Base-by-base conservation (phyloP, 1,140 invertebrate genomes). In the Drosophila albomicans region DNA sequence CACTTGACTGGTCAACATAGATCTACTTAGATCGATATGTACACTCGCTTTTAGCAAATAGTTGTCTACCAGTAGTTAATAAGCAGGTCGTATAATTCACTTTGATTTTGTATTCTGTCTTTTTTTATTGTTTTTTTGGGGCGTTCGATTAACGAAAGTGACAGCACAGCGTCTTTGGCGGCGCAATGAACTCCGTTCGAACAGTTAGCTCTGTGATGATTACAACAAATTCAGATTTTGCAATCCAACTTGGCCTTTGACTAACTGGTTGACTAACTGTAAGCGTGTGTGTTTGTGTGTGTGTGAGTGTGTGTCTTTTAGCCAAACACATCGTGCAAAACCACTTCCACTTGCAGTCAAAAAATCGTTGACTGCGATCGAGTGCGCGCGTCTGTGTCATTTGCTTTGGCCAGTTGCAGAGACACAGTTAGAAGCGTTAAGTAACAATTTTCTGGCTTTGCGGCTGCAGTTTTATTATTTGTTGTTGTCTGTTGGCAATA, bases 351-450 rank as follows among this genome's bases (percentile, higher is more conserved):
- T 75, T 75, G 73, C 67, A 75, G 73, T 61, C 52, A 32, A 32
- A 25, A 48, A 74, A 67, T 68, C 64, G 45, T 41, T 49, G 30
- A 41, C 62, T 52, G 78, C 35, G 35, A 38, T 38, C 35, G 35
- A 38, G 35, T 38, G 35, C 35, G 35, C 35, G 35, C 56, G 48
- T 73, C 32, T 74, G 43, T 84, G 68, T 74, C 77, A 84, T 73
- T 87, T 76, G 82, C 52, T 68, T 70, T 68, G 59, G 80, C 73
- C 66, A 78, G 75, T 80, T 88, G 82, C 84, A 86, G 48, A 76
- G 75, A 76, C 79, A 82, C 61, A 87, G 79, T 68, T 88, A 88
- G 82, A 86, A 86, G 82, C 84, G 82, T 86, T 86, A 75, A 77
- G 75, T 78, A 86, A 86, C 61, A 71, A 71, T 46, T 70, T 51